These are phyloP conservation scores for Acanthosepion pharaonis DNA, from an alignment of 2,888 invertebrate species.

Conservation along the genomic window DNA sequence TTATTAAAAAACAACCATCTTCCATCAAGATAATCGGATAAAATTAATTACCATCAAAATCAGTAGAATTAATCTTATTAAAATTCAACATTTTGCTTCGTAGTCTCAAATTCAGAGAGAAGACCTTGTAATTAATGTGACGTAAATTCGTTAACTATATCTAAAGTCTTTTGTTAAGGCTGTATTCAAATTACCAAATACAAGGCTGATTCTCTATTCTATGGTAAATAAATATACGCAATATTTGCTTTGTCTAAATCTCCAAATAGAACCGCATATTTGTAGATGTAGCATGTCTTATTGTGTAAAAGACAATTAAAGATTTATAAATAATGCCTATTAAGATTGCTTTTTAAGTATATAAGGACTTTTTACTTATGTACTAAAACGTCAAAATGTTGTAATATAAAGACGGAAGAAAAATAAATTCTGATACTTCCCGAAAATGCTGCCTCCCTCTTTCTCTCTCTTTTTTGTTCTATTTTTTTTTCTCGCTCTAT, in stretches of 20 bases:
- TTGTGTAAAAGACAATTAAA: background rate
- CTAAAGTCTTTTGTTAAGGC: background rate
- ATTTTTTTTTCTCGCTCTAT: no score
- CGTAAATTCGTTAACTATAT: background rate
- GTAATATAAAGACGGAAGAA: no score
- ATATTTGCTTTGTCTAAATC: background rate
- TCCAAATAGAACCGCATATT: background rate
- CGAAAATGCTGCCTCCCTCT: no score
- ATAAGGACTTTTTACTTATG: no score
- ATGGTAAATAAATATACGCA: background rate
- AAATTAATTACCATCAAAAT: slow-evolving; percentile 15
- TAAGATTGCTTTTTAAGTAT: no score
- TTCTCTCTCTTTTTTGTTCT: no score
- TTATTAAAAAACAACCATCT: background rate
- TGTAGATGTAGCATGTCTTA: background rate
- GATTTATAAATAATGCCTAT: background rate
- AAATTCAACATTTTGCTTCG: background rate
- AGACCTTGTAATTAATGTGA: background rate
- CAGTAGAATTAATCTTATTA: background rate
- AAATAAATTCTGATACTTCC: no score
- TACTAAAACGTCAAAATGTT: no score
- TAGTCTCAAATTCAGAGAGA: background rate
- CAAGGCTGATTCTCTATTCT: no score
- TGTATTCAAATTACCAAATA: no score
- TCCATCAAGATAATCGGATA: background rate